phyloP scores from a whole-genome alignment of 2,113 vertebrate genomes.

The Girardinichthys multiradiatus region DNA sequence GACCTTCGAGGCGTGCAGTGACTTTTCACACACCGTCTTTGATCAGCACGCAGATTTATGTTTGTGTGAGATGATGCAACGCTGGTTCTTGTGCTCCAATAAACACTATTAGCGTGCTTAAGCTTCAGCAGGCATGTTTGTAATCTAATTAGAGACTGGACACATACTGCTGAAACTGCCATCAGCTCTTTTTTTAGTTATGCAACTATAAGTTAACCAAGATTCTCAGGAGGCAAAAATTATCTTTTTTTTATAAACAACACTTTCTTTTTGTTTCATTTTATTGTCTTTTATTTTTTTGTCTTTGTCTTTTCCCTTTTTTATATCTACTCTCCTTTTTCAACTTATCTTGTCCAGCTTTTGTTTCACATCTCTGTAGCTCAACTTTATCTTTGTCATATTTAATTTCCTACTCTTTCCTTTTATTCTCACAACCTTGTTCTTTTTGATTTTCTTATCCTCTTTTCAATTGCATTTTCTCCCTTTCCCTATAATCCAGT shows the following conservation, averaged over 20 bases:
- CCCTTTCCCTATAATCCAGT: neutral
- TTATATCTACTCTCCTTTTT: neutral
- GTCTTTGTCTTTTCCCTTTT: neutral
- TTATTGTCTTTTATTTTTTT: neutral
- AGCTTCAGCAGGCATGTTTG: conserved; percentile 61
- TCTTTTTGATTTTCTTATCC: neutral
- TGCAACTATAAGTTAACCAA: conserved; percentile 67
- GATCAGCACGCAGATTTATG: conserved; percentile 28
- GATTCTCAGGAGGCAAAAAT: conserved; percentile 48
- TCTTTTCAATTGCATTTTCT: neutral
- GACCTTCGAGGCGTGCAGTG: conserved; percentile 33
- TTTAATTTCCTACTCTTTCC: neutral
- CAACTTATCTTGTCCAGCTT: neutral
- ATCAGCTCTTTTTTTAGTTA: conserved; percentile 62
- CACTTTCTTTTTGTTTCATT: conserved; percentile 3
- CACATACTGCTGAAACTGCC: conserved; percentile 57
- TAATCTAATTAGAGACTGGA: conserved; percentile 72
- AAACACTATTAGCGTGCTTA: conserved; percentile 54
- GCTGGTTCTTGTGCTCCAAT: conserved; percentile 61
- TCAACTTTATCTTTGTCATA: neutral
- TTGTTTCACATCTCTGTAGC: neutral
- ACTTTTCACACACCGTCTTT: conserved; percentile 39
- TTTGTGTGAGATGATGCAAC: conserved; percentile 61
- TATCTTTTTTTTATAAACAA: conserved; percentile 45
- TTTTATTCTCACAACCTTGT: neutral